phyloP scores from a whole-genome alignment of 1,140 invertebrate species.

The Drosophila nigromelanica region DNA sequence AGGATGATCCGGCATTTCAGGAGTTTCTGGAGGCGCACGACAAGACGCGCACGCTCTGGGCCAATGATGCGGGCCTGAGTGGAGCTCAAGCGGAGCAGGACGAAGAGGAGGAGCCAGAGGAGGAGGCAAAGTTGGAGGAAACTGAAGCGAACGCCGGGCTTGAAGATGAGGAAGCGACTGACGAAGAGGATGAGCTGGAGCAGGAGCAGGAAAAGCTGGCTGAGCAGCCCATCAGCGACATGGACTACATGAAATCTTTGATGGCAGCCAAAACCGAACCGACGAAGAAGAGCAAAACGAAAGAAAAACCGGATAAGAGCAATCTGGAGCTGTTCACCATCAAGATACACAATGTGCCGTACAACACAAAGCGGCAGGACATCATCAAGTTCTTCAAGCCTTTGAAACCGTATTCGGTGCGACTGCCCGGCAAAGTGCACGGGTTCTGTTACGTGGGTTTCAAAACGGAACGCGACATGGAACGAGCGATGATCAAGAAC shows the following conservation, averaged over 20 bases:
- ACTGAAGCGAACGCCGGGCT: constrained; percentile 45
- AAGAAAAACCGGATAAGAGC: constrained; percentile 50
- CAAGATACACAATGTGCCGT: constrained; percentile 82
- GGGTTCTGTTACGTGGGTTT: constrained; percentile 97
- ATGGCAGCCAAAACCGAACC: constrained; percentile 79
- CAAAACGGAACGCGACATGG: constrained; percentile 91
- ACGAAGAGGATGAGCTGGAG: constrained; percentile 57
- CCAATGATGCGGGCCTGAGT: constrained; percentile 86
- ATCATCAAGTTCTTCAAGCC: constrained; percentile 91
- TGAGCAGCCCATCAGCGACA: constrained; percentile 89
- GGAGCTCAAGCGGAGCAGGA: constrained; percentile 45
- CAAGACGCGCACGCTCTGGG: constrained; percentile 88
- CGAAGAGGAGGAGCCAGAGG: constrained; percentile 1
- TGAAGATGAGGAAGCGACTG: constrained; percentile 65
- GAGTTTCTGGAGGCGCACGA: constrained; percentile 94
- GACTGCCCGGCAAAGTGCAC: constrained; percentile 90
- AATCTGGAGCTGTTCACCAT: constrained; percentile 86
- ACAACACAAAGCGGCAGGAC: constrained; percentile 77
- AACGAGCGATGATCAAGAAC: constrained; percentile 92
- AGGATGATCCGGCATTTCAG: constrained; percentile 94
- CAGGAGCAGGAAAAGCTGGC: constrained; percentile 85
- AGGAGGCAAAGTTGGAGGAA: not conserved
- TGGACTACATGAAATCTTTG: constrained; percentile 89
- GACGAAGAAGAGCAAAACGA: constrained; percentile 28
- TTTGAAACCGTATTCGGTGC: constrained; percentile 90